Base-by-base conservation (phyloP, 2,113 vertebrate genomes). In the Philantomba maxwellii region DNA sequence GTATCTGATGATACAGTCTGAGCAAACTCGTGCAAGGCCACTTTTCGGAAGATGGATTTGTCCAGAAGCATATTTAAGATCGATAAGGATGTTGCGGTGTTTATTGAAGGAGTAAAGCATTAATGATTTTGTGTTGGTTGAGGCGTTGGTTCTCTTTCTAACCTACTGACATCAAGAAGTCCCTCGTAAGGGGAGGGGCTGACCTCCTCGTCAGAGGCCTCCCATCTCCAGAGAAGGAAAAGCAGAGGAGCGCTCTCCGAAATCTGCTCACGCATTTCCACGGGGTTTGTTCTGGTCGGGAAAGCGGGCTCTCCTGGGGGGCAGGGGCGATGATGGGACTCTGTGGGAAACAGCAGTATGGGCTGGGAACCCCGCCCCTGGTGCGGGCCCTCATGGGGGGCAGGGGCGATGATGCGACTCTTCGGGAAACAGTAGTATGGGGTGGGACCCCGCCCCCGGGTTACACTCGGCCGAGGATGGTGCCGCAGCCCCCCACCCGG, bases 121-220 rank as follows among this genome's bases (percentile, higher is more conserved):
- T 84, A 82, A 82, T 51, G 86, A 90, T 84, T 80, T 95, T 88
- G 77, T 85, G 55, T 95, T 87, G 78, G 91, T 51, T 33, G 47
- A 82, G 53, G 84, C 0, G 1, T 78, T 87, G 55, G 51, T 70
- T 93, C 96, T 83, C 57, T 87, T 55, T 92, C 23, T 85, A 26
- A 84, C 8, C 33, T 57, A 45, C 62, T 64, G 80, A 87, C 26
- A 6, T 6, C 28, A 93, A 43, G 13, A 13, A 3, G 8, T 77
- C 45, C 36, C 39, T 93, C 17, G 25, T 87, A 87, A 58, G 77
- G 58, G 55, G 23, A n/a, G 43, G 51, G n/a, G 30, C 30, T 58
- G 1, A n/a, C 45, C n/a, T 93, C 53, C 23, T 83, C 28, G 1
- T 53, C 80, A 47, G 70, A 96, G 36, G 23, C 23, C 1, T 33